phyloP scores from a whole-genome alignment of 2,888 invertebrate species.

The Drosophila barbarae region DNA sequence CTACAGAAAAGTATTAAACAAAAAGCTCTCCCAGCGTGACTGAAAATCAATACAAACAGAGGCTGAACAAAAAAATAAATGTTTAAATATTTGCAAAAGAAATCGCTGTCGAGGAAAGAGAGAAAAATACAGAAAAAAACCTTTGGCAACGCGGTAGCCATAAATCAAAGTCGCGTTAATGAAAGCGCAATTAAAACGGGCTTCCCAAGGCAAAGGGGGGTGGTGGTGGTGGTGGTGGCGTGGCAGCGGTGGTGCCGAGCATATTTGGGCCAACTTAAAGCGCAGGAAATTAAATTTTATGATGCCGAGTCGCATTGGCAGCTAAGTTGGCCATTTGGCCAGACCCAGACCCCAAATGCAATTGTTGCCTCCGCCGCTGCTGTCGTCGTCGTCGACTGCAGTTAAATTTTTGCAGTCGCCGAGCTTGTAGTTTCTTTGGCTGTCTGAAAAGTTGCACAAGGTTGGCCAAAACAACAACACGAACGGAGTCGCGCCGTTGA shows the following conservation, averaged over 20 bases:
- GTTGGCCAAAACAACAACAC: slow-evolving; percentile 56
- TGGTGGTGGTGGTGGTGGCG: slow-evolving; percentile 1
- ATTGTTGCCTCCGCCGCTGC: slow-evolving; percentile 51
- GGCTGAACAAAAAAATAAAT: slow-evolving; percentile 45
- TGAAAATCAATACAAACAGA: slow-evolving; percentile 67
- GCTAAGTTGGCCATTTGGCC: slow-evolving; percentile 66
- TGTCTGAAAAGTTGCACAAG: slow-evolving; percentile 74
- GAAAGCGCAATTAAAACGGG: slow-evolving; percentile 75
- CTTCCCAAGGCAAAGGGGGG: slow-evolving; percentile 45
- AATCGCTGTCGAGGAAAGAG: slow-evolving; percentile 53
- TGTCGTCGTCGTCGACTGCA: slow-evolving; percentile 46
- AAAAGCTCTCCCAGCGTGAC: slow-evolving; percentile 59
- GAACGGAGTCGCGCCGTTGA: slow-evolving; percentile 44
- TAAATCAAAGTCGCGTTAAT: slow-evolving; percentile 77
- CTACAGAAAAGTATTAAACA: slow-evolving; percentile 74
- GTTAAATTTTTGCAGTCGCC: slow-evolving; percentile 63
- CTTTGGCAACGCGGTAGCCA: slow-evolving; percentile 74
- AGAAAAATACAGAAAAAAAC: slow-evolving; percentile 50
- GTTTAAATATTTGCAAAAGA: slow-evolving; percentile 77
- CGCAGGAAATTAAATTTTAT: slow-evolving; percentile 74
- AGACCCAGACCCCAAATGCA: slow-evolving; percentile 52
- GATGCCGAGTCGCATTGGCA: slow-evolving; percentile 62
- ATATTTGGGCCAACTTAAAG: slow-evolving; percentile 72
- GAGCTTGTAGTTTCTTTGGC: slow-evolving; percentile 65
- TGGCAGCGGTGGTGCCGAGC: slow-evolving; percentile 32